A percentile compares a stretch with the other conserved stretches of the same genome.
These are phyloP conservation scores for Escarpia spicata DNA, from an alignment of 2,888 invertebrate species.

Conservation along the genomic window DNA sequence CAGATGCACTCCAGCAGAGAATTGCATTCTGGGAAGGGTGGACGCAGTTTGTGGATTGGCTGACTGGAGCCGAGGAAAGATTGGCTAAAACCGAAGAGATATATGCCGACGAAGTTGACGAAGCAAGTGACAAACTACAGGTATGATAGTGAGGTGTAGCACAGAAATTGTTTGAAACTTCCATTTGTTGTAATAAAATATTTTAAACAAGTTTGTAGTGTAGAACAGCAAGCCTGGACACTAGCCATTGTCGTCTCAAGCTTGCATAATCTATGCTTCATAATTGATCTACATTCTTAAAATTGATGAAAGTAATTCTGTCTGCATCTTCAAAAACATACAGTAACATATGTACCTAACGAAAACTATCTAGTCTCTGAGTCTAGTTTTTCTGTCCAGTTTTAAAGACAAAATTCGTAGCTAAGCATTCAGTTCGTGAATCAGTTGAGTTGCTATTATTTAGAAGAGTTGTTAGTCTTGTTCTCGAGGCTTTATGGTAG, in stretches of 20 bases:
- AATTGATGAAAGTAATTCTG: not conserved
- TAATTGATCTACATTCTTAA: not conserved
- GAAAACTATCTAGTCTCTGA: not conserved
- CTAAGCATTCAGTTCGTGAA: not conserved
- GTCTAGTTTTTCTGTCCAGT: not conserved
- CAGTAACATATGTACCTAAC: no score
- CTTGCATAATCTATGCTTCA: not conserved
- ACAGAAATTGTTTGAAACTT: not conserved
- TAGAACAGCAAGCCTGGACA: not conserved
- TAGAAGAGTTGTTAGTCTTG: not conserved
- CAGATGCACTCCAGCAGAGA: slow-evolving; percentile 47
- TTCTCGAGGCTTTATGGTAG: no score
- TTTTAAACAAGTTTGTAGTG: not conserved
- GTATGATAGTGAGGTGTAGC: slow-evolving; percentile 67
- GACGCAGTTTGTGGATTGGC: slow-evolving; percentile 81
- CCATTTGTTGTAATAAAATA: not conserved
- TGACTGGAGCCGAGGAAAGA: slow-evolving; percentile 67
- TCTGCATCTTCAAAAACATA: not conserved
- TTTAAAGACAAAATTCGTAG: not conserved
- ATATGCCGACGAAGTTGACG: slow-evolving; percentile 82
- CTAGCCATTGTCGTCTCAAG: not conserved
- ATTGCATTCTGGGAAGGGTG: slow-evolving; percentile 77
- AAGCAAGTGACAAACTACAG: slow-evolving; percentile 80
- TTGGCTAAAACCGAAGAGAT: slow-evolving; percentile 81
- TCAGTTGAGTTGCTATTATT: not conserved